A percentile compares a stretch with the other conserved stretches of the same genome.
These are phyloP conservation scores for Nannoperca obscura DNA, from an alignment of 2,797 vertebrate genomes.

Conservation along the genomic window DNA sequence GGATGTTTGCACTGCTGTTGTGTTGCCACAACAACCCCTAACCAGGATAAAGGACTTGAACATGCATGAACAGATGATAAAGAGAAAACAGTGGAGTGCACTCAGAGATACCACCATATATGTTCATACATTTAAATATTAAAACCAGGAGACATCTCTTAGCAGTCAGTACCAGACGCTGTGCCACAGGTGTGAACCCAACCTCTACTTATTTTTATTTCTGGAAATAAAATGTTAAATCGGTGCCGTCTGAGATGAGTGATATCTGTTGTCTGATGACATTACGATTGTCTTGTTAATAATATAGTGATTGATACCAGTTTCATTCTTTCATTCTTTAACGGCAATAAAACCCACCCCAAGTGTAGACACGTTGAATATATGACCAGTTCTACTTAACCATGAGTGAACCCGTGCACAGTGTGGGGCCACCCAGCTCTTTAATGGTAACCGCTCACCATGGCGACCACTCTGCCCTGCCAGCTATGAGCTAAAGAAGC, in stretches of 20 bases:
- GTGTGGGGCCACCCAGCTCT: conserved; percentile 12
- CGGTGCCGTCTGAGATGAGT: too few species aligned
- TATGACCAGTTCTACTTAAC: too few species aligned
- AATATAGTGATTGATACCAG: neutral
- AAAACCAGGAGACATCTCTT: neutral
- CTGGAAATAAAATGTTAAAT: too few species aligned
- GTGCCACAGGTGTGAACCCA: neutral
- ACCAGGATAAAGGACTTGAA: neutral
- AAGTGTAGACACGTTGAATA: neutral
- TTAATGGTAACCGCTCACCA: conserved; percentile 13
- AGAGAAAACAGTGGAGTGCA: neutral
- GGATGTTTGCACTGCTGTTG: neutral
- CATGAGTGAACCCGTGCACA: neutral
- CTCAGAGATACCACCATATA: neutral
- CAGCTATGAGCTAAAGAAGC: conserved; percentile 42
- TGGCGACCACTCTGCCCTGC: conserved; percentile 22
- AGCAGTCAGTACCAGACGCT: neutral
- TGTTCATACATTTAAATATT: neutral
- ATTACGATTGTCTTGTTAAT: too few species aligned
- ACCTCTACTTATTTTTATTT: neutral
- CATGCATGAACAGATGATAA: neutral
- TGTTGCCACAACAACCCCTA: neutral
- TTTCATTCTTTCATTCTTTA: conserved; percentile 1
- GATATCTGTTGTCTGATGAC: too few species aligned
- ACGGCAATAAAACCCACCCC: neutral